These are phyloP conservation scores for Drosophila repleta DNA, from an alignment of 1,140 invertebrate genomes.

Conservation along the genomic window DNA sequence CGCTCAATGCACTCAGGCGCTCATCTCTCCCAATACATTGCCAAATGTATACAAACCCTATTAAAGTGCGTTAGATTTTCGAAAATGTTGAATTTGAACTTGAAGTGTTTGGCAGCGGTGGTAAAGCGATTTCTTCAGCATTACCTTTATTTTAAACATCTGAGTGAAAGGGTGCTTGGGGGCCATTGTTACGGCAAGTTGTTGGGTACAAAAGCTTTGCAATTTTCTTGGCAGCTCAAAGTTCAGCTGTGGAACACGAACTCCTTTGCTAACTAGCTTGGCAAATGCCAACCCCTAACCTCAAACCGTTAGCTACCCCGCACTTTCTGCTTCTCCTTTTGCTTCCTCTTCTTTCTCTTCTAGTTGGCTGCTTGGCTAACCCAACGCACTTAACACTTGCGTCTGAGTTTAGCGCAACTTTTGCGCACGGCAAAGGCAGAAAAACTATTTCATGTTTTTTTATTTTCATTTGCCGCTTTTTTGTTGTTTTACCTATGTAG, in stretches of 20 bases:
- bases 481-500: slow-evolving; percentile 46
- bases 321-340: not conserved
- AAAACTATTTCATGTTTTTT: slow-evolving; percentile 39
- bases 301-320: not conserved
- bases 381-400: slow-evolving; percentile 80
- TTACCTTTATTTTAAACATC: slow-evolving; percentile 48
- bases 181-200: slow-evolving; percentile 73
- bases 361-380: slow-evolving; percentile 59
- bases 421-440: slow-evolving; percentile 56
- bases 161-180: slow-evolving; percentile 14
- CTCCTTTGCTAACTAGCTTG: slow-evolving; percentile 72
- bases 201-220: slow-evolving; percentile 70
- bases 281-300: slow-evolving; percentile 28
- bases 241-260: slow-evolving; percentile 69
- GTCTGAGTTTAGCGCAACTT: slow-evolving; percentile 78
- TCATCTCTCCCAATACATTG: not conserved
- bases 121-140: slow-evolving; percentile 4
- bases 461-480: slow-evolving; percentile 15
- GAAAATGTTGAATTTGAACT: slow-evolving; percentile 16
- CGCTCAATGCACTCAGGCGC: not conserved
- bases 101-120: not conserved
- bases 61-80: slow-evolving; percentile 7
- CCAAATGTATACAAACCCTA: slow-evolving; percentile 20
- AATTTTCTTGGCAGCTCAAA: slow-evolving; percentile 76
- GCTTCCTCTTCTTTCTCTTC: not conserved